A percentile compares a stretch with the other conserved stretches of the same genome.
Conservation (phyloP, 1,140 invertebrate species). For the Pseudomyrmex dendroicus region DNA sequence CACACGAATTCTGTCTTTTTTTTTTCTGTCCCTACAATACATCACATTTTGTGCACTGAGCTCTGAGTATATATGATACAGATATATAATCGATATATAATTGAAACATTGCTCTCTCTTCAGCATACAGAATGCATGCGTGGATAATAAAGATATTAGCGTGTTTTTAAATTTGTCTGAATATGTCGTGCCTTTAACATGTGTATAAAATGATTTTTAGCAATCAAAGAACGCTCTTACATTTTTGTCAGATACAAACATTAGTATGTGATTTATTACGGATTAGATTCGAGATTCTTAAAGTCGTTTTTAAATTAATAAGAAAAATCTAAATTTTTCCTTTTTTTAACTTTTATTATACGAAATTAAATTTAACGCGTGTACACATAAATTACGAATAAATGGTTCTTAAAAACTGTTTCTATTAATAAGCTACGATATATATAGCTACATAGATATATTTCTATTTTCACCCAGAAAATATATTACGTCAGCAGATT, state of each 20-base stretch:
- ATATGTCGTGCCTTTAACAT: constrained; percentile 2
- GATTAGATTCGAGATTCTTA: neutral
- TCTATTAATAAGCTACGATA: neutral
- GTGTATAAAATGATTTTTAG: constrained; percentile 7
- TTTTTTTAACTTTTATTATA: constrained; percentile 4
- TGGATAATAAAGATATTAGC: constrained; percentile 34
- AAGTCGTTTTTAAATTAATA: constrained; percentile 26
- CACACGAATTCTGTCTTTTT: constrained; percentile 4
- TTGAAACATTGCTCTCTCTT: neutral
- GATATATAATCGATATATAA: constrained; percentile 42
- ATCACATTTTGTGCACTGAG: constrained; percentile 55
- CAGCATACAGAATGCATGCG: constrained; percentile 15
- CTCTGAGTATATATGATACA: constrained; percentile 45
- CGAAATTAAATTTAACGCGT: constrained; percentile 39
- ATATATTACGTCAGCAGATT: no score
- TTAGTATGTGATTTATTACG: constrained; percentile 2
- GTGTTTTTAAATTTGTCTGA: constrained; percentile 14
- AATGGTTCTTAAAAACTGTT: constrained; percentile 14
- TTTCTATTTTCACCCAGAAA: neutral
- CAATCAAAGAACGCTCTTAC: constrained; percentile 15
- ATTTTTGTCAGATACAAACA: neutral
- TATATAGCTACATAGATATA: constrained; percentile 17
- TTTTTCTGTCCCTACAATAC: constrained; percentile 29
- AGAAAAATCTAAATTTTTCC: neutral
- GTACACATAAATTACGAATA: constrained; percentile 21